phyloP scores from a whole-genome alignment of 2,888 invertebrate genomes.

The Drosophila testacea region DNA sequence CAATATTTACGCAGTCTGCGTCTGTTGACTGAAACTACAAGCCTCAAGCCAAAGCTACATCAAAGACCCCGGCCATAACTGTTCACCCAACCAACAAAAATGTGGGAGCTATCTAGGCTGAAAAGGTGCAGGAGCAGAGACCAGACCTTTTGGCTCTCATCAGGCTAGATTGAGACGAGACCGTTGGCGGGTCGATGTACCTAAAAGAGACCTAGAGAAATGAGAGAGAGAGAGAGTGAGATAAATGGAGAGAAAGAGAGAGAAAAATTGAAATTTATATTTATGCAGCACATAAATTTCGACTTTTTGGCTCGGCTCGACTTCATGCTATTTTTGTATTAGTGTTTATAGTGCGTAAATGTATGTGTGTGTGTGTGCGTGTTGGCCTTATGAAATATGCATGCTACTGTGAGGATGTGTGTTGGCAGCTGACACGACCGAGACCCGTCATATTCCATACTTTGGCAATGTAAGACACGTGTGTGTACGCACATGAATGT shows the following conservation, averaged over 20 bases:
- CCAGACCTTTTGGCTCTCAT: constrained; percentile 10
- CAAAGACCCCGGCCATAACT: constrained; percentile 42
- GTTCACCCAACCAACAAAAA: constrained; percentile 39
- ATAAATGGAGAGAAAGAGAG: constrained; percentile 6
- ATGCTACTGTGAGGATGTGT: constrained; percentile 26
- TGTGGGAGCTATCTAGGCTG: constrained; percentile 1
- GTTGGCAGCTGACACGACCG: constrained; percentile 58
- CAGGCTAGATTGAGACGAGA: constrained; percentile 30
- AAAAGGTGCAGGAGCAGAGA: constrained; percentile 36
- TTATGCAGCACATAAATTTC: constrained; percentile 77
- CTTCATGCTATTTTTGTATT: constrained; percentile 42
- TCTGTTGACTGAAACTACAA: constrained; percentile 60
- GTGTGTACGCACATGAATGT: not conserved
- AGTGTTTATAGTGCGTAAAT: constrained; percentile 68
- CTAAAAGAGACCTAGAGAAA: constrained; percentile 20
- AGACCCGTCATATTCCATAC: constrained; percentile 62
- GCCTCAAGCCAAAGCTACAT: constrained; percentile 45
- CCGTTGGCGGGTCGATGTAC: constrained; percentile 49
- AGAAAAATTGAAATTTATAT: constrained; percentile 75
- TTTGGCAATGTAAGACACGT: constrained; percentile 25
- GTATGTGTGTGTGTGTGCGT: constrained; percentile 60
- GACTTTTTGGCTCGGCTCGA: constrained; percentile 64
- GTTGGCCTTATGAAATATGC: constrained; percentile 52
- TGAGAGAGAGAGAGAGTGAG: constrained; percentile 2
- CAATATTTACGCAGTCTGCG: constrained; percentile 65